Evolutionary conservation across 64 coral and sea anemone genomes (phyloP), one percentile per base, ranked within the genome.

Genomic region (Anthopleura sola): DNA sequence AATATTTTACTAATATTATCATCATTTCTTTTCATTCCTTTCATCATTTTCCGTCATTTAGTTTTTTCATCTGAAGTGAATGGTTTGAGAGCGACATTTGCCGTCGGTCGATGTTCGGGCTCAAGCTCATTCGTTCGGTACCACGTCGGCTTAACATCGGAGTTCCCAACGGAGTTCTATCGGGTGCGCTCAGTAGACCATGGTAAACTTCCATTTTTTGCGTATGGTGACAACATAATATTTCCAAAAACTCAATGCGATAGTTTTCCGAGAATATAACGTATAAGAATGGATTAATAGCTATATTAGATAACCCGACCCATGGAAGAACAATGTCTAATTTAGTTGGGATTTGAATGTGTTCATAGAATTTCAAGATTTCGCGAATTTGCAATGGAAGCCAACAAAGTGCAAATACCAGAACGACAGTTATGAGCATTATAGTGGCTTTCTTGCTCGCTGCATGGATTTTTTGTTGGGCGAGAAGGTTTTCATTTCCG

Each of bases 261-360:
- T 91, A 96, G 44, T 96, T 96, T 76, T 96, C 94, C 14, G 94
- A 96, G 55, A 96, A 96, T 6, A 96, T 86, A 36, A 86, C 84
- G 49, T 96, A 96, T 78, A 96, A 92, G 49, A 91, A 74, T 24
- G 94, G 94, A 49, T 92, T 96, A 7, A 96, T 90, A 0, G 90
- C 94, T 17, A 87, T 92, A 60, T 96, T 96, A 3, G 87, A 85
- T 26, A 92, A 81, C 21, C 94, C 94, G 18, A 96, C 83, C 80
- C 87, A 96, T 0, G 90, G 90, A 19, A 96, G 69, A 83, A 79
- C 84, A 9, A 90, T 58, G 15, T 71, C 47, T 1, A 92, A 11
- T 20, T 90, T 83, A 8, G 26, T 0, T 32, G 94, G 87, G 82
- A 92, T 64, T 31, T 66, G 13, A 23, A 37, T 47, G 31, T 75